Evolutionary conservation across 2,113 vertebrate species (phyloP).

Genomic region (Melierax canorus): DNA sequence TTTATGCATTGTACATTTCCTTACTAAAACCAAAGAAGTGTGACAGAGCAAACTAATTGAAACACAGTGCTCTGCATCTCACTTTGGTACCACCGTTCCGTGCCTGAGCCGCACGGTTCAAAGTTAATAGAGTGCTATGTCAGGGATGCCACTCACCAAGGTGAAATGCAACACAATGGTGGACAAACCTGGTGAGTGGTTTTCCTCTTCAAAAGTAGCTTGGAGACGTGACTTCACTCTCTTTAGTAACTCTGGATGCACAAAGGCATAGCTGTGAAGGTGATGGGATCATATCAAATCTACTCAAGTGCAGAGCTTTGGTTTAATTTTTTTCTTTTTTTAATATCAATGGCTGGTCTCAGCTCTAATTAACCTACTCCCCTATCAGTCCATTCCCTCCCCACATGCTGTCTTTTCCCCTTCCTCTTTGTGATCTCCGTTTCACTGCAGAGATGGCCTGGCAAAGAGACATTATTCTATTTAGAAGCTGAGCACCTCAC

Average conservation of each 20-base stretch:
- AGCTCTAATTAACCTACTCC: constrained; percentile 89
- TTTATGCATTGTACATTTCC: background rate
- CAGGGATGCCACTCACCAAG: background rate
- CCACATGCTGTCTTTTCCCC: constrained; percentile 46
- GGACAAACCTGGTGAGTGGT: background rate
- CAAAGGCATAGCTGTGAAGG: constrained; percentile 13
- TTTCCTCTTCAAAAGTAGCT: background rate
- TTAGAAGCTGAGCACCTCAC: constrained; percentile 82
- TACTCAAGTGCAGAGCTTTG: background rate
- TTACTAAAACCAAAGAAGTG: background rate
- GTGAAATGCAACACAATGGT: background rate
- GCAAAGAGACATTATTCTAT: constrained; percentile 82
- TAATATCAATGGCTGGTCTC: constrained; percentile 63
- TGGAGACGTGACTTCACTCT: background rate
- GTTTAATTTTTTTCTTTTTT: constrained; percentile 24
- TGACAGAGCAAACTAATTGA: background rate
- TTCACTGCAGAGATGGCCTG: constrained; percentile 74
- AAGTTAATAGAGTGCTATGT: background rate
- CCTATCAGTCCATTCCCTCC: constrained; percentile 59
- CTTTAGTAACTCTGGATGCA: background rate
- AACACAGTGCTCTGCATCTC: background rate
- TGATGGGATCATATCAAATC: constrained; percentile 8
- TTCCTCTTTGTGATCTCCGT: constrained; percentile 72
- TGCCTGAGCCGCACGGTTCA: background rate
- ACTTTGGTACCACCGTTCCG: background rate